Base-by-base conservation (phyloP, 2,888 invertebrate species). In the Neuroscelio doddi region DNA sequence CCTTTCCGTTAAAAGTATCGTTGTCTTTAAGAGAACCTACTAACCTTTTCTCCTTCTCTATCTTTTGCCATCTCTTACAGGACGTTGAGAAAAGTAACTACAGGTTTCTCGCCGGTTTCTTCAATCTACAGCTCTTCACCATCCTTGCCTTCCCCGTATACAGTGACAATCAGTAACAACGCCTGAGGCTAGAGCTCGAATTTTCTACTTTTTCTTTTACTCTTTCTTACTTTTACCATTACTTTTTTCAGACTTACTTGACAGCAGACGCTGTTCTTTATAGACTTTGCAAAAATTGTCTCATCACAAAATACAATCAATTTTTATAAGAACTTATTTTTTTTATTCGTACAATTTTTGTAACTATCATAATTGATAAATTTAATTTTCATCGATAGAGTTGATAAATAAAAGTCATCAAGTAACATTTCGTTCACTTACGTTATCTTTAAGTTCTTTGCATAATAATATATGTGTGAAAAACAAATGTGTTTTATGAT, bases 161-260 rank as follows among this genome's bases (percentile, higher is more conserved):
- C 52, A 70, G 57, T 67, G 69, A 74, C 74, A 74, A 74, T 74
- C 75, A 73, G 57, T 69, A 68, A 68, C 71, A 57, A 64, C 66
- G 72, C 71, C 73, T 58, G 47, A 49, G 63, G 68, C 70, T 52
- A 59, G 26, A 42, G 29, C 42, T 44, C 46, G 39, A 46, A 46
- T 55, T 55, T 55, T 53, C 52, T 64, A 68, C 66, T 64, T 67
- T 61, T 64, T 64, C 58, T 51, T 34, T 46, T 47, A 39, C 39
- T 53, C 30, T 36, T 36, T 59, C 50, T 47, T 41, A 49, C 57
- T 64, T 59, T 51, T 32, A 53, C 47, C 9, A 7, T 45, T 29
- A 44, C 24, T 17, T 30, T 47, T 50, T 42, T 51, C 42, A 39
- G 34, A 41, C 30, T 51, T 51, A 41, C 24, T 51, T 41, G 38